phyloP scores from a whole-genome alignment of 2,797 vertebrate genomes.

The Sebastolobus alascanus region DNA sequence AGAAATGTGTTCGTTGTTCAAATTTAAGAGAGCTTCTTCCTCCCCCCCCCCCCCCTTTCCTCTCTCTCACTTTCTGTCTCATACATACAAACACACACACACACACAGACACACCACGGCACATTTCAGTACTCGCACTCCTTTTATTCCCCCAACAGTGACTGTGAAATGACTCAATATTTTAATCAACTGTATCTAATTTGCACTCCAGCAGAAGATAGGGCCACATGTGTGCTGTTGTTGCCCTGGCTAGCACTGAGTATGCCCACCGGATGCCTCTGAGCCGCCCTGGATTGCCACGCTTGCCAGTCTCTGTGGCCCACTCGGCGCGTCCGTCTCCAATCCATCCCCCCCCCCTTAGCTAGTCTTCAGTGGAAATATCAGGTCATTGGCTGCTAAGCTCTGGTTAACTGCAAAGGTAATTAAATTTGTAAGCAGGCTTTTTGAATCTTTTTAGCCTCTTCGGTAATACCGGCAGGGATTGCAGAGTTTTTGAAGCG shows the following conservation, averaged over 20 bases:
- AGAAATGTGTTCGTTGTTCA: slow-evolving; percentile 74
- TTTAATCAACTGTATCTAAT: slow-evolving; percentile 87
- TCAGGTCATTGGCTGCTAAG: slow-evolving; percentile 87
- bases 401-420: slow-evolving; percentile 87
- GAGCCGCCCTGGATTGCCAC: slow-evolving; percentile 75
- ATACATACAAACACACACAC: slow-evolving; percentile 36
- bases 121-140: slow-evolving; percentile 69
- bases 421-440: slow-evolving; percentile 87
- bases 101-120: slow-evolving; percentile 35
- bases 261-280: slow-evolving; percentile 78
- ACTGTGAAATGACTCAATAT: slow-evolving; percentile 85
- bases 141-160: slow-evolving; percentile 82
- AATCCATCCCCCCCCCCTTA: slow-evolving; percentile 64
- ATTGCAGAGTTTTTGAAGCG: slow-evolving; percentile 77
- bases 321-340: slow-evolving; percentile 72
- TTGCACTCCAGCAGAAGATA: slow-evolving; percentile 81
- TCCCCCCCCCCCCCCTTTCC: slow-evolving; percentile 12
- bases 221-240: slow-evolving; percentile 80
- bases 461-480: slow-evolving; percentile 80
- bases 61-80: slow-evolving; percentile 45
- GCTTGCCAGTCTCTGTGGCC: slow-evolving; percentile 79
- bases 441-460: slow-evolving; percentile 87
- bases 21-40: slow-evolving; percentile 65
- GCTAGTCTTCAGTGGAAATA: slow-evolving; percentile 83
- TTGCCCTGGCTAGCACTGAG: slow-evolving; percentile 75